These are phyloP conservation scores for Herpailurus yagouaroundi DNA, from an alignment of 2,113 vertebrate genomes.

Conservation along the genomic window DNA sequence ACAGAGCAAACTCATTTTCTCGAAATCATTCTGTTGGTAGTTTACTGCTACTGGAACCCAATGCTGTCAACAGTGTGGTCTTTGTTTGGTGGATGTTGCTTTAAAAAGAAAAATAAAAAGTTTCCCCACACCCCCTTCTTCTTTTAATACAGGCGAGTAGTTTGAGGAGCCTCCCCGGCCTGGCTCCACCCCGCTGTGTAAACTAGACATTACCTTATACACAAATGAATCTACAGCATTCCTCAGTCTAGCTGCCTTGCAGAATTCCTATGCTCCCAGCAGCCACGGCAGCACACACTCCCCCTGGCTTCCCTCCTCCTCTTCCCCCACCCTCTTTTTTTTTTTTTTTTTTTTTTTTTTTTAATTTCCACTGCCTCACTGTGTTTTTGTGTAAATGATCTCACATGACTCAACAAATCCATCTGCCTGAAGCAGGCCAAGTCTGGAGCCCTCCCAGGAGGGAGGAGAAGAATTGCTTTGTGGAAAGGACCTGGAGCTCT, in stretches of 20 bases:
- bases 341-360: slow-evolving; percentile 73
- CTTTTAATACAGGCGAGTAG: slow-evolving; percentile 84
- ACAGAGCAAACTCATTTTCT: slow-evolving; percentile 83
- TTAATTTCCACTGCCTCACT: slow-evolving; percentile 85
- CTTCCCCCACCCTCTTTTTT: slow-evolving; percentile 32
- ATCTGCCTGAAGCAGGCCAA: slow-evolving; percentile 89
- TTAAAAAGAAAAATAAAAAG: slow-evolving; percentile 60
- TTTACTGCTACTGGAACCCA: slow-evolving; percentile 83
- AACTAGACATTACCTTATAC: slow-evolving; percentile 98
- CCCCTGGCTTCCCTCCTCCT: slow-evolving; percentile 75
- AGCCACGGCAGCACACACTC: slow-evolving; percentile 73
- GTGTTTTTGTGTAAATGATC: slow-evolving; percentile 95
- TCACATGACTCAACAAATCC: slow-evolving; percentile 99
- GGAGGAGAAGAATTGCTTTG: slow-evolving; percentile 93
- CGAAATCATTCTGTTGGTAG: slow-evolving; percentile 78
- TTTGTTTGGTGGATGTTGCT: slow-evolving; percentile 75
- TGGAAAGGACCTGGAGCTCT: slow-evolving; percentile 91
- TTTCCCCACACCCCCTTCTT: slow-evolving; percentile 69
- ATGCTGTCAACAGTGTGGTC: slow-evolving; percentile 82
- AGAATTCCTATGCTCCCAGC: slow-evolving; percentile 86
- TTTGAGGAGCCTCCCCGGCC: slow-evolving; percentile 88
- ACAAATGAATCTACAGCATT: slow-evolving; percentile 91
- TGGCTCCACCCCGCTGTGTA: slow-evolving; percentile 89
- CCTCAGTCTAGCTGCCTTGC: slow-evolving; percentile 90
- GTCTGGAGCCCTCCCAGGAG: slow-evolving; percentile 91